A percentile compares a stretch with the other conserved stretches of the same genome.
Evolutionary conservation across 2,888 invertebrate species (phyloP).

Genomic region (Heterodera filipjevi): DNA sequence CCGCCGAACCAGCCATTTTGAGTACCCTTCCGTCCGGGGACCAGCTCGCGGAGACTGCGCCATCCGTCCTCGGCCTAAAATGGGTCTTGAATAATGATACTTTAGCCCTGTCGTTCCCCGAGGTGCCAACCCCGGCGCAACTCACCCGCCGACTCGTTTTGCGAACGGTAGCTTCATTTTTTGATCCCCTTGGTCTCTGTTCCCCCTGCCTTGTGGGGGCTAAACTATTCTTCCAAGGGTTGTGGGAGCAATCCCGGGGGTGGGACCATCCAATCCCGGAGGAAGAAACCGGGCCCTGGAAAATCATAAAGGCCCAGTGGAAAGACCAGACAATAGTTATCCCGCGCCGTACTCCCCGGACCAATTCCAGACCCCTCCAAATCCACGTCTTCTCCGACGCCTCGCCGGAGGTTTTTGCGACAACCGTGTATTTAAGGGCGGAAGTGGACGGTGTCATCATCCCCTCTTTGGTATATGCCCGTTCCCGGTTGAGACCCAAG

Average conservation of each 20-base stretch:
- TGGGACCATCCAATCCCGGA: conserved; percentile 32
- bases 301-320: background rate
- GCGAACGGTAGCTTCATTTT: conserved; percentile 26
- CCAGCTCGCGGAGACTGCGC: no score
- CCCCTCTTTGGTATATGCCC: conserved; percentile 4
- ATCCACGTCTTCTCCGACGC: conserved; percentile 43
- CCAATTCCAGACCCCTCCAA: background rate
- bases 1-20: background rate
- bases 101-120: background rate
- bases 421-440: conserved; percentile 34
- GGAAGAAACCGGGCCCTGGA: conserved; percentile 11
- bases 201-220: conserved; percentile 28
- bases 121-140: background rate
- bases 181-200: conserved; percentile 38
- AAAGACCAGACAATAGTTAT: background rate
- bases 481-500: background rate
- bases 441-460: background rate
- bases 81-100: conserved; percentile 21
- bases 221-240: conserved; percentile 34
- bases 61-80: background rate
- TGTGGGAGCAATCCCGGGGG: conserved; percentile 28
- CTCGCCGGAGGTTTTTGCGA: conserved; percentile 31
- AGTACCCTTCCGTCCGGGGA: background rate
- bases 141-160: background rate
- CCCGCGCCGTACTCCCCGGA: background rate